Evolutionary conservation across 1,140 invertebrate species (phyloP), one percentile per base, ranked within the genome.

Genomic region (Drosophila ercepeae): DNA sequence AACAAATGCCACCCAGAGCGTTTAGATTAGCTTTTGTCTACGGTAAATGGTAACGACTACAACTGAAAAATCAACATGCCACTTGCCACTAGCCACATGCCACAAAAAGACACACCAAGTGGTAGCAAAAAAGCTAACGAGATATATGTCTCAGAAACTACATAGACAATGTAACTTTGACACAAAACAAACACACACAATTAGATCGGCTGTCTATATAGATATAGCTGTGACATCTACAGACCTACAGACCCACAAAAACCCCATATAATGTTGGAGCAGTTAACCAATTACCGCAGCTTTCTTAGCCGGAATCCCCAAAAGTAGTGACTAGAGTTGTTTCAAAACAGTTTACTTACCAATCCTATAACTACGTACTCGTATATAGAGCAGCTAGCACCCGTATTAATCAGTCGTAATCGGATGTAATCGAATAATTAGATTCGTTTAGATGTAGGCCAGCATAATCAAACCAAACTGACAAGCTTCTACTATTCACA

Each of bases 21-120:
- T 32, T 73, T 63, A 79, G 76, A 21, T 74, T 72, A 78, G 68
- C 52, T 67, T 78, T 60, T 77, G 55, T 59, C 75, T 11, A 73
- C 58, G 70, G 55, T 78, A 68, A 73, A 71, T 81, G 73, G 73
- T 82, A 71, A 70, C 41, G 42, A 36, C 44, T 49, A 52, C 63
- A 52, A 54, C 55, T 70, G 49, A n/a, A 48, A 51, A 29, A 49
- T 23, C 23, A 61, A 57, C 36, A 16, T 39, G 36, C 36, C 69
- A 79, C 42, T 32, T 48, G 19, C 16, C 16, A 34, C 42, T 21
- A 36, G 16, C 16, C 48, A 65, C 11, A 32, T 32, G 29, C 70
- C 52, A 65, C 52, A 25, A 14, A 55, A 57, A 36, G 25, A n/a
- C n/a, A n/a, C n/a, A n/a, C n/a, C n/a, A n/a, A n/a, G n/a, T n/a